Conservation (phyloP, 2,113 vertebrate species). For the Serinus canaria region DNA sequence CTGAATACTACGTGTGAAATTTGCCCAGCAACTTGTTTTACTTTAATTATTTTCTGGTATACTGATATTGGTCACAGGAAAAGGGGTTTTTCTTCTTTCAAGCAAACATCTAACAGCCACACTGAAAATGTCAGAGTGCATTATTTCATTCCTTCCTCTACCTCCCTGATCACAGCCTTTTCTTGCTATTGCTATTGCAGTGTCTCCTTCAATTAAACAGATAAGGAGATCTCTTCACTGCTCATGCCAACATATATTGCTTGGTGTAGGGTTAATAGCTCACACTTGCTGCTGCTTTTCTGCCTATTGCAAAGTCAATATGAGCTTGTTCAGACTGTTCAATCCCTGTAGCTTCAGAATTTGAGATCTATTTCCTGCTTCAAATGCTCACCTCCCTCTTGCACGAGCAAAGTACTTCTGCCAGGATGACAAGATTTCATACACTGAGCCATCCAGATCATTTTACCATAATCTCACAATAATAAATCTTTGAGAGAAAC, state of each 20-base stretch:
- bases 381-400: not conserved
- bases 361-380: not conserved
- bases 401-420: conserved; percentile 7
- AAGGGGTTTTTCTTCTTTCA: not conserved
- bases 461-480: not conserved
- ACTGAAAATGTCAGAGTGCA: not conserved
- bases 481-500: conserved; percentile 19
- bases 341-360: not conserved
- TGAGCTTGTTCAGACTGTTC: not conserved
- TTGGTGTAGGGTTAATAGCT: not conserved
- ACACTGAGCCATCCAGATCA: not conserved
- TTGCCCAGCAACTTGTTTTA: not conserved
- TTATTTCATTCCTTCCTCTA: not conserved
- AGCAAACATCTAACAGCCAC: not conserved
- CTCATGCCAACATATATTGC: not conserved
- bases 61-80: not conserved
- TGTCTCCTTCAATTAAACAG: not conserved
- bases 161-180: not conserved
- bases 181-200: not conserved
- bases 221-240: not conserved
- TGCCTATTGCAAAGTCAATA: not conserved
- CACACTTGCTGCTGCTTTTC: not conserved
- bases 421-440: not conserved
- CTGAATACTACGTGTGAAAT: not conserved
- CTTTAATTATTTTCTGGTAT: not conserved